Evolutionary conservation across 2,888 invertebrate species (phyloP), one percentile per base, ranked within the genome.

Genomic region (Spisula subtruncata): DNA sequence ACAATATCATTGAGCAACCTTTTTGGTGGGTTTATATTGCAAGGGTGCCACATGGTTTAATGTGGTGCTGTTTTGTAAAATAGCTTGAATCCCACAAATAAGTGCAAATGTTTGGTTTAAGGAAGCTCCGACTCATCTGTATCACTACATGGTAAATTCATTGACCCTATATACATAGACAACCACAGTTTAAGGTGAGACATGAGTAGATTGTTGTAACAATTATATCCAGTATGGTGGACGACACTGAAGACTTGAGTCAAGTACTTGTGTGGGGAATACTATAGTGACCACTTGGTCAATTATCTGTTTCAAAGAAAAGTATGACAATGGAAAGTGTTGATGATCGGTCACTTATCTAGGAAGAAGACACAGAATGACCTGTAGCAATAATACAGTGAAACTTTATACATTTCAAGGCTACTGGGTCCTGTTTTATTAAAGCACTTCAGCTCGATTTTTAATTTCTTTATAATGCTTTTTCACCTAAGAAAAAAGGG

Each of bases 241-340:
- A 66, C n/a, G 12, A 66, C 75, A 75, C 35, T 75, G 16, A 66
- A 75, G 75, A 32, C 32, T 75, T 75, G 75, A 35, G 75, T 75
- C 75, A 75, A 75, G 75, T 75, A 75, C 75, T 75, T 32, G 75
- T 16, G 8, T 41, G 35, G 25, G 32, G 75, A 32, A 32, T 35
- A 75, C 75, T 75, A 41, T 41, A 75, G 25, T 75, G 75, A 32
- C 75, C 75, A 75, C 75, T 75, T 35, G 0, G 20, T 16, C 16
- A 35, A 75, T 75, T 75, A 75, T 75, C 75, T 18, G 18, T 75
- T 35, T 75, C 75, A 75, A 75, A 75, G 75, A 18, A n/a, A 66
- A 25, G 75, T 32, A 75, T 35, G 1, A 75, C 18, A 32, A 75
- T 12, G 25, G 35, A 32, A 75, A 75, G 75, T 35, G 75, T n/a